Evolutionary conservation across 53 echinoderm and acorn worm genomes (phyloP).

Genomic region (Pentamera pediparva): DNA sequence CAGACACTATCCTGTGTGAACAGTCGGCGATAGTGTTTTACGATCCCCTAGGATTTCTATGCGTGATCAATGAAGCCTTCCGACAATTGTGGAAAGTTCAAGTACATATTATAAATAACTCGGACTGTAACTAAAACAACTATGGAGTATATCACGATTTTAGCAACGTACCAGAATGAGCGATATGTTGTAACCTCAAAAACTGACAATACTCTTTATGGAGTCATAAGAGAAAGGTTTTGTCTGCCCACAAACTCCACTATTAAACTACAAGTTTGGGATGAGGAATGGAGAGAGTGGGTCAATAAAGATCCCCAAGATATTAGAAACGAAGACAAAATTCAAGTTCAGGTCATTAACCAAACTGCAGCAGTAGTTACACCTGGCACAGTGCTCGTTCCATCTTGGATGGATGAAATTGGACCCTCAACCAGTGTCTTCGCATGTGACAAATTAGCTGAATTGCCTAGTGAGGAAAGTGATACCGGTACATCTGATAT

Average conservation of each 20-base stretch:
- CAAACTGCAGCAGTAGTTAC: too few species aligned
- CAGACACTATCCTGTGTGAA: neutral
- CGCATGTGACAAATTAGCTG: too few species aligned
- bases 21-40: neutral
- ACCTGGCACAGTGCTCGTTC: too few species aligned
- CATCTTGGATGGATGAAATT: too few species aligned
- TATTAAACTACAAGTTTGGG: neutral
- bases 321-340: neutral
- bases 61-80: neutral
- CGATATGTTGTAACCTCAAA: neutral
- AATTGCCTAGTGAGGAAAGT: too few species aligned
- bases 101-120: neutral
- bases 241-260: neutral
- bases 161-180: neutral
- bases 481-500: too few species aligned
- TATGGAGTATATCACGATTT: neutral
- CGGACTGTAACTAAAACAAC: neutral
- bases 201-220: neutral
- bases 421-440: too few species aligned
- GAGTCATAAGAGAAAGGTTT: neutral
- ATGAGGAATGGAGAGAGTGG: slow-evolving; percentile 3
- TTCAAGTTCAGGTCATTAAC: too few species aligned
- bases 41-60: neutral
- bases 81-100: neutral
- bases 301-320: neutral